phyloP scores from a whole-genome alignment of 2,888 invertebrate genomes.

The Eupithecia centaureata region DNA sequence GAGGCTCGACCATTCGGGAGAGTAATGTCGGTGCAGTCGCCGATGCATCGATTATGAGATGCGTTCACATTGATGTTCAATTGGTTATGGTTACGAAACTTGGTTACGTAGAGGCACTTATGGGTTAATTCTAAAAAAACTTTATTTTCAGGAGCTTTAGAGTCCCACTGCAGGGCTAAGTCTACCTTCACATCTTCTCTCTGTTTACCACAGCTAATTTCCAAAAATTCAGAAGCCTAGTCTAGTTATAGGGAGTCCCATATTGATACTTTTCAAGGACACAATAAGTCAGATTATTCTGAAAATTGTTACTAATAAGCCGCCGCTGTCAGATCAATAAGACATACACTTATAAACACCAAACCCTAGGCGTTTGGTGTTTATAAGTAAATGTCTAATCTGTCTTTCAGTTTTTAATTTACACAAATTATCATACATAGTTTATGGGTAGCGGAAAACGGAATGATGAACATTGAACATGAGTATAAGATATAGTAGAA shows the following conservation, averaged over 20 bases:
- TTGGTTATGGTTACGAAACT: slow-evolving; percentile 4
- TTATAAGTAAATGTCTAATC: too few species aligned
- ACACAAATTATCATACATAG: neutral
- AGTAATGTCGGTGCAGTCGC: slow-evolving; percentile 26
- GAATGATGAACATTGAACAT: too few species aligned
- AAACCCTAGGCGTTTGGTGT: neutral
- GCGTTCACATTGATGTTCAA: slow-evolving; percentile 25
- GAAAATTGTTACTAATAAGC: neutral
- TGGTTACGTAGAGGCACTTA: neutral
- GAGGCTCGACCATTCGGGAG: slow-evolving; percentile 20
- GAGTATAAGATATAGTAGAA: neutral
- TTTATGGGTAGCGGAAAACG: too few species aligned
- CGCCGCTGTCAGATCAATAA: neutral
- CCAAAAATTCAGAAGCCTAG: neutral
- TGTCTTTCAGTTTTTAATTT: neutral
- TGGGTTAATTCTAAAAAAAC: neutral
- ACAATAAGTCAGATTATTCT: neutral
- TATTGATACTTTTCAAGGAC: neutral
- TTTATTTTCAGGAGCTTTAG: neutral
- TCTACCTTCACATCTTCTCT: neutral
- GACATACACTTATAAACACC: neutral
- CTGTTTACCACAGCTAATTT: neutral
- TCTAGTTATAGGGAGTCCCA: too few species aligned
- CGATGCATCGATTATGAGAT: slow-evolving; percentile 32
- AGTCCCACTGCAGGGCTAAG: too few species aligned